A percentile compares a stretch with the other conserved stretches of the same genome.
phyloP scores from a whole-genome alignment of 2,797 vertebrate genomes.

The Acipenser oxyrinchus region DNA sequence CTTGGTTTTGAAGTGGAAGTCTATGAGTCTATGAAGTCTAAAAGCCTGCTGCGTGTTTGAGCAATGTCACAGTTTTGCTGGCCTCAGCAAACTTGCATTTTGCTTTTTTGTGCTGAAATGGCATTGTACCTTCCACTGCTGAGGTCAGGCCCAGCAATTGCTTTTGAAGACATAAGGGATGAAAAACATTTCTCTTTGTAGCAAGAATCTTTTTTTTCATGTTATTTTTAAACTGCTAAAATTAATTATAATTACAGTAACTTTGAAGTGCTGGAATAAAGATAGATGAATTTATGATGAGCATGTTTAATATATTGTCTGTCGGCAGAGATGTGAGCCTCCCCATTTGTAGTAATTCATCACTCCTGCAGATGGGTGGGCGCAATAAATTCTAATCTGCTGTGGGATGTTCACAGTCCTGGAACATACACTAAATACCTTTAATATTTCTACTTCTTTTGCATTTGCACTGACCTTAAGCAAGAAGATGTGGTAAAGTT shows the following conservation, averaged over 20 bases:
- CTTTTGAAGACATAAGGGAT: constrained; percentile 25
- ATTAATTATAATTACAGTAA: constrained; percentile 51
- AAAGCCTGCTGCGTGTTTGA: too few relatives aligned
- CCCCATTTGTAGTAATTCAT: constrained; percentile 36
- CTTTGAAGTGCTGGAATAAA: constrained; percentile 46
- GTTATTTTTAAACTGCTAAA: constrained; percentile 25
- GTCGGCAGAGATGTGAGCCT: constrained; percentile 28
- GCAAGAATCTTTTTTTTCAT: constrained; percentile 23
- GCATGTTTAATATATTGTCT: constrained; percentile 31
- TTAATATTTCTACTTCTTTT: constrained; percentile 10
- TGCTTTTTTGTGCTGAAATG: constrained; percentile 14
- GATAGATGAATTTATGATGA: constrained; percentile 25
- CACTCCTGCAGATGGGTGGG: constrained; percentile 17
- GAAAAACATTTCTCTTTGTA: constrained; percentile 21
- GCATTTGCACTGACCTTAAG: constrained; percentile 15
- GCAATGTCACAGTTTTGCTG: not conserved
- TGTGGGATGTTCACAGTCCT: constrained; percentile 19
- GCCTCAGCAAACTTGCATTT: not conserved
- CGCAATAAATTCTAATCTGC: constrained; percentile 39
- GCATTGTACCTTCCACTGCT: constrained; percentile 15
- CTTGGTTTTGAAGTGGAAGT: too few relatives aligned
- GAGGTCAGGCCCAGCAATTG: constrained; percentile 16
- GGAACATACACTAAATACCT: constrained; percentile 17
- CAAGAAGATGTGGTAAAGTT: constrained; percentile 1
- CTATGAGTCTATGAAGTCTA: too few relatives aligned